Conservation (phyloP, 2,888 invertebrate species). For the Synanthedon tipuliformis region DNA sequence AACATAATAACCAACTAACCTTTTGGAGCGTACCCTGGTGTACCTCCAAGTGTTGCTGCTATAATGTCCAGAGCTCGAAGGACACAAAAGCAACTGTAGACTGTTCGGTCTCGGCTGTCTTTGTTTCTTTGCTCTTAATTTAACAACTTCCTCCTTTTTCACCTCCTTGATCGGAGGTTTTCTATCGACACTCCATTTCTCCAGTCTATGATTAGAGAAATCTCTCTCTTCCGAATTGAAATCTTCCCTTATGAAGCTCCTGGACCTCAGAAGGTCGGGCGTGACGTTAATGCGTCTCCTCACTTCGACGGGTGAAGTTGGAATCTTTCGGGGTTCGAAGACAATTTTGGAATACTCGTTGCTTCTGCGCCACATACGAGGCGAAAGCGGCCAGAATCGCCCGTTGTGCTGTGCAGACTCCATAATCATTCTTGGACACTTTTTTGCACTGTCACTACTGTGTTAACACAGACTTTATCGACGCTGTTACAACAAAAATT, state of each 20-base stretch:
- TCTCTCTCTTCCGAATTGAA: constrained; percentile 36
- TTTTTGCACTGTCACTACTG: constrained; percentile 3
- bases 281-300: constrained; percentile 34
- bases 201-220: constrained; percentile 14
- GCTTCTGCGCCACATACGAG: constrained; percentile 58
- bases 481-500: neutral
- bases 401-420: constrained; percentile 51
- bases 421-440: constrained; percentile 48
- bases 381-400: constrained; percentile 61
- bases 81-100: constrained; percentile 54
- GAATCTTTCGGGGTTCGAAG: constrained; percentile 57
- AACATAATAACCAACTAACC: constrained; percentile 28
- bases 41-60: constrained; percentile 63
- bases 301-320: constrained; percentile 45
- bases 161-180: constrained; percentile 46
- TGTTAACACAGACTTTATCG: neutral
- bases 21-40: constrained; percentile 56
- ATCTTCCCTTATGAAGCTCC: constrained; percentile 45
- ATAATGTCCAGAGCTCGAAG: constrained; percentile 57
- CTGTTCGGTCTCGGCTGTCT: constrained; percentile 59
- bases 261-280: constrained; percentile 46
- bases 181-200: constrained; percentile 46
- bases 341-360: constrained; percentile 61
- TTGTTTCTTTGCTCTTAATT: constrained; percentile 48
- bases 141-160: constrained; percentile 49